Conservation (phyloP, 2,888 invertebrate species). For the Apamea monoglypha region DNA sequence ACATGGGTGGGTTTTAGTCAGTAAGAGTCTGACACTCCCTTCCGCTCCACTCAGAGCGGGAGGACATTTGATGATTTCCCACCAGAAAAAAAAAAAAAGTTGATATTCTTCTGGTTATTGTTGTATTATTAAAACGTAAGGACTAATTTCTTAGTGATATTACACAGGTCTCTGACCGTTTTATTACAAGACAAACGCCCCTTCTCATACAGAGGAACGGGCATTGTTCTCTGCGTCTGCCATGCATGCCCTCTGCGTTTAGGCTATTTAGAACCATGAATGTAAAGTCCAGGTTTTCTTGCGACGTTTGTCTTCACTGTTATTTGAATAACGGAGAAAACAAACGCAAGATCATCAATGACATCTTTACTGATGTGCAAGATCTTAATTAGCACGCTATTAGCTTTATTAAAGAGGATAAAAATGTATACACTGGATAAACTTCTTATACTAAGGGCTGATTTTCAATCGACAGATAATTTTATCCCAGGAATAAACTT, state of each 20-base stretch:
- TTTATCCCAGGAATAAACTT: too few species aligned
- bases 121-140: neutral
- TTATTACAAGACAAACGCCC: neutral
- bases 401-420: too few species aligned
- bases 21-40: too few species aligned
- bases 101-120: conserved; percentile 3
- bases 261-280: neutral
- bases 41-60: too few species aligned
- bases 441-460: too few species aligned
- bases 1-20: too few species aligned
- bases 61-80: too few species aligned
- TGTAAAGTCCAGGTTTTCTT: neutral
- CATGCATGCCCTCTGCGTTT: neutral
- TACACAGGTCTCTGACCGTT: neutral
- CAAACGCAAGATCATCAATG: neutral
- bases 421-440: too few species aligned
- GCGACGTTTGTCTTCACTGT: neutral
- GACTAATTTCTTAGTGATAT: neutral
- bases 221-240: neutral
- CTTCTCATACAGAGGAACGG: neutral
- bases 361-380: neutral
- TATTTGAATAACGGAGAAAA: neutral
- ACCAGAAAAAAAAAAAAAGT: too few species aligned
- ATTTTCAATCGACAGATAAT: too few species aligned
- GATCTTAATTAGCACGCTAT: neutral